Evolutionary conservation across 2,797 vertebrate genomes (phyloP), one percentile per base, ranked within the genome.

Genomic region (Fratercula arctica): DNA sequence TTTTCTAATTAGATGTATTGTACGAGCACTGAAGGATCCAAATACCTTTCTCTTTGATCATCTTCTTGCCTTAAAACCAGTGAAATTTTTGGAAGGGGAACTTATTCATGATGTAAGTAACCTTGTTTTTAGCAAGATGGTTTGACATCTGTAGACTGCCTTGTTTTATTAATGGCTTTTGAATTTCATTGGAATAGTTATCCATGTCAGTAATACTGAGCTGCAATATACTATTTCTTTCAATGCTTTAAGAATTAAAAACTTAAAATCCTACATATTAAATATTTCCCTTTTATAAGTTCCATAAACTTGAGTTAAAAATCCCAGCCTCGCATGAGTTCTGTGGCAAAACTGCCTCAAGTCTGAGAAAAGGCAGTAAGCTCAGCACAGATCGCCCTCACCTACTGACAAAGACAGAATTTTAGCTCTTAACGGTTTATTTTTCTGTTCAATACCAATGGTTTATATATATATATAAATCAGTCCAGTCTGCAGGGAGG

Each of bases 41-140:
- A 99, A 98, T 98, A 99, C 99, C 73, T 99, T 99, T 97, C 98
- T 99, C 76, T 99, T 99, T 90, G 99, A 99, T 97, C 99, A 99
- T 97, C 99, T 99, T 95, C 98, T 99, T 97, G 98, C 99, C 95
- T 98, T 99, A 97, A 99, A 99, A 97, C 99, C 99, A 39, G 99
- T 99, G 66, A 99, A 99, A 96, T 99, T 99, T 98, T 98, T 99
- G 96, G 99, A 99, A 97, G 99, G 99, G 96, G 99, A 99, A 95
- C 99, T 99, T 96, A 99, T 99, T 95, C 99, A 99, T 94, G 99
- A 99, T 84, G 99, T 99, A 98, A 99, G 99, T 99, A 86, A 70
- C 86, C 83, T 86, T 39, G 17, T 15, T 72, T 90, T 75, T 31
- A 68, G 39, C 37, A 70, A 61, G 43, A 28, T 51, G 25, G 18